These are phyloP conservation scores for Cyanoramphus novaezelandiae DNA, from an alignment of 2,113 vertebrate genomes.

Conservation along the genomic window DNA sequence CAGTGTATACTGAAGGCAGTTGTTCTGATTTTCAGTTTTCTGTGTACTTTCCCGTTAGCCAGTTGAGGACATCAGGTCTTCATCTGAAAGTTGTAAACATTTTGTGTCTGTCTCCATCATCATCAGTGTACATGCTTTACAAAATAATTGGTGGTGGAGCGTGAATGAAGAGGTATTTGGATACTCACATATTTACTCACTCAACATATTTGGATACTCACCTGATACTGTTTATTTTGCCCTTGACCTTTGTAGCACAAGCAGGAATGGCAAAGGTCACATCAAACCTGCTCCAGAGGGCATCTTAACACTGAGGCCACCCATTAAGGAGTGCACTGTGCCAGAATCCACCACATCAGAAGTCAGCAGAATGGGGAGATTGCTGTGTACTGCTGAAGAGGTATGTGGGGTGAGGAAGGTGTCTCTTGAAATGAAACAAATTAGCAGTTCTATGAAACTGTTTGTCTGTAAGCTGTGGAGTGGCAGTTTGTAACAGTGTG, in stretches of 20 bases:
- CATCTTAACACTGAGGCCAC: background rate
- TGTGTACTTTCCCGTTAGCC: background rate
- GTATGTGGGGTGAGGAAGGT: background rate
- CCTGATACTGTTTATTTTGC: slow-evolving; percentile 1
- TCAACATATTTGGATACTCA: background rate
- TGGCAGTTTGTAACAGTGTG: background rate
- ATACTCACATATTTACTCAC: too few relatives aligned
- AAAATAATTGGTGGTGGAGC: background rate
- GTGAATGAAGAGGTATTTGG: background rate
- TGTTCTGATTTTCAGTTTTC: background rate
- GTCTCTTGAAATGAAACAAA: background rate
- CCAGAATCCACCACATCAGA: background rate
- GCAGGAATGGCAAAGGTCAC: background rate
- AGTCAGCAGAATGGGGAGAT: slow-evolving; percentile 41
- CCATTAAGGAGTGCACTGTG: background rate
- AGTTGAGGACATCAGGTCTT: background rate
- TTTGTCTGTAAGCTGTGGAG: background rate
- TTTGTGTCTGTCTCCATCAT: background rate
- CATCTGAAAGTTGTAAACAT: background rate
- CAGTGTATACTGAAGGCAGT: background rate
- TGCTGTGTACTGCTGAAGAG: slow-evolving; percentile 64
- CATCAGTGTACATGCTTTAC: background rate
- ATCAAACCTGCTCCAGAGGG: background rate
- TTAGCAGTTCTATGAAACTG: background rate
- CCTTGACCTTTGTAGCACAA: slow-evolving; percentile 16